Percentiles rank a stretch among this genome's conserved stretches.
Conservation (phyloP, 1,140 invertebrate species). For the Drosophila auraria region DNA sequence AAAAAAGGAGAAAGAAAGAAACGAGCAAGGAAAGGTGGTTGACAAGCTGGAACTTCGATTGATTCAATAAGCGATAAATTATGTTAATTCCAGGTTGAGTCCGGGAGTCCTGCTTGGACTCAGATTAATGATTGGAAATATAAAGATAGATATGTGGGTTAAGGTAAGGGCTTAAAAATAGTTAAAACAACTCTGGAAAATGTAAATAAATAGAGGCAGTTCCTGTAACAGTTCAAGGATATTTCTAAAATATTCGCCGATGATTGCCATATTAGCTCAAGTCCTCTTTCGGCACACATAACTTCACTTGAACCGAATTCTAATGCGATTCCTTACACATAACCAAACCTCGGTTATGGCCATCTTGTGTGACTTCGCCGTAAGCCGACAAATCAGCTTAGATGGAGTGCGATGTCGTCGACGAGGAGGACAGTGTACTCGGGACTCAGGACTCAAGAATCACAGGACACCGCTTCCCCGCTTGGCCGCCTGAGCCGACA, state of each 20-base stretch:
- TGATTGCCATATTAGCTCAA: background rate
- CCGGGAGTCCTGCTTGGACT: slow-evolving; percentile 11
- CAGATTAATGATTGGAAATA: slow-evolving; percentile 25
- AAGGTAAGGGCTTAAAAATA: background rate
- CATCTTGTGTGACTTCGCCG: slow-evolving; percentile 41
- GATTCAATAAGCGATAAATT: slow-evolving; percentile 56
- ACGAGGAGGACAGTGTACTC: slow-evolving; percentile 10
- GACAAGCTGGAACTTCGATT: slow-evolving; percentile 51
- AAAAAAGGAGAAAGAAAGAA: background rate
- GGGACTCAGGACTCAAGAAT: slow-evolving; percentile 11
- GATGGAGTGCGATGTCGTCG: slow-evolving; percentile 47
- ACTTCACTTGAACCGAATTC: slow-evolving; percentile 9
- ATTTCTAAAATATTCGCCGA: too few relatives aligned
- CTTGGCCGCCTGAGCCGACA: slow-evolving; percentile 68
- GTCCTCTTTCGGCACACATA: slow-evolving; percentile 24
- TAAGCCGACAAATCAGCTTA: slow-evolving; percentile 80
- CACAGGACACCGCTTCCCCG: slow-evolving; percentile 1
- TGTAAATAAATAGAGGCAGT: slow-evolving; percentile 11
- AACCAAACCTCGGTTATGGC: slow-evolving; percentile 47
- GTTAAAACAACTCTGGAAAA: background rate
- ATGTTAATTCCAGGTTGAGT: slow-evolving; percentile 42
- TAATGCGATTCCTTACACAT: slow-evolving; percentile 41
- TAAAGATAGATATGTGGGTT: background rate
- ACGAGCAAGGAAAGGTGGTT: slow-evolving; percentile 15
- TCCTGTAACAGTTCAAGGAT: background rate